These are phyloP conservation scores for Brachypodius melanocephalos DNA, from an alignment of 2,113 vertebrate species.

Conservation along the genomic window DNA sequence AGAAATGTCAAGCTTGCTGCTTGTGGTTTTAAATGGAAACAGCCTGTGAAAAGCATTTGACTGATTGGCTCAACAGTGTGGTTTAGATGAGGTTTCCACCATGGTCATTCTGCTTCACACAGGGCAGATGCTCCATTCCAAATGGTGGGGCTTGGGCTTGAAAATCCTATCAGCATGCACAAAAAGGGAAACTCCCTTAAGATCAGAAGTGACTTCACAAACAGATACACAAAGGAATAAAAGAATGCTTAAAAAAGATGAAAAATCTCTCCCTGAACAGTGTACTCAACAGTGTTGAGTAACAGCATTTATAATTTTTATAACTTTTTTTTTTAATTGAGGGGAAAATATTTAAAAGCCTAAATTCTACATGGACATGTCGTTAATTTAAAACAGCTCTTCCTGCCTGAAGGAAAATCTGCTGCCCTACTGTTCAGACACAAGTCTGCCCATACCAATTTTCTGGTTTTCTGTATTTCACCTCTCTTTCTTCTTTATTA, in stretches of 20 bases:
- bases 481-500: slow-evolving; percentile 24
- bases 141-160: background rate
- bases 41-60: slow-evolving; percentile 33
- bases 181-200: background rate
- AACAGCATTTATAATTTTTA: background rate
- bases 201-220: background rate
- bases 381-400: slow-evolving; percentile 38
- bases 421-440: slow-evolving; percentile 28
- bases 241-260: background rate
- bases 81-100: slow-evolving; percentile 41
- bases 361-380: background rate
- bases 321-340: background rate
- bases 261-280: background rate
- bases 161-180: background rate
- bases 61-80: background rate
- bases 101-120: slow-evolving; percentile 6
- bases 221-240: background rate
- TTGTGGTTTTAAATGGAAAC: slow-evolving; percentile 45
- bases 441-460: slow-evolving; percentile 9
- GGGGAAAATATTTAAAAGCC: background rate
- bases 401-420: slow-evolving; percentile 44
- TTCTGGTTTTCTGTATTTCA: slow-evolving; percentile 30
- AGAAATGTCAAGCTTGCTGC: slow-evolving; percentile 53
- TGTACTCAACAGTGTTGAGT: background rate
- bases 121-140: slow-evolving; percentile 19